Conservation (phyloP, 1,140 invertebrate genomes). For the Carcinoscorpius rotundicauda region DNA sequence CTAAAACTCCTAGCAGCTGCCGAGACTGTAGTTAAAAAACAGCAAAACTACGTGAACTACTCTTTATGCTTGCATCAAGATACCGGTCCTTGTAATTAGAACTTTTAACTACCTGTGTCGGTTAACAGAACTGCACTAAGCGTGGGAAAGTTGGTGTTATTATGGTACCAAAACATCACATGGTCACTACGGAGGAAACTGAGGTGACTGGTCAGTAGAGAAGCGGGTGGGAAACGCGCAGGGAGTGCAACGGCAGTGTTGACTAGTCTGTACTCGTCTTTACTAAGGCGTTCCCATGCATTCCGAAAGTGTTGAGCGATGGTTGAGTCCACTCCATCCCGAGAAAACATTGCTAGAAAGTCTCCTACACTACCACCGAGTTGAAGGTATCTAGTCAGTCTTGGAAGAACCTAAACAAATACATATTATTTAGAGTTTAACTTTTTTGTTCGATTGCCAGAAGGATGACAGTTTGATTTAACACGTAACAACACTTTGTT, state of each 20-base stretch:
- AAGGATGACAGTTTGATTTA: too few species aligned
- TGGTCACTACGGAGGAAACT: slow-evolving; percentile 31
- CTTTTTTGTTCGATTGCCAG: too few species aligned
- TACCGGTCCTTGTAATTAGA: too few species aligned
- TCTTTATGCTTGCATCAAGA: too few species aligned
- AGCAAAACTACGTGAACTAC: too few species aligned
- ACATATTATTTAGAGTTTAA: too few species aligned
- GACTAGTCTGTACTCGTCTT: slow-evolving; percentile 23
- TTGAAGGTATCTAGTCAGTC: slow-evolving; percentile 24
- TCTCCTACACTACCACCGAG: slow-evolving; percentile 31
- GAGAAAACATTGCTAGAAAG: slow-evolving; percentile 32
- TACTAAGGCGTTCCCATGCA: slow-evolving; percentile 23
- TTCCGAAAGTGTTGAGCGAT: slow-evolving; percentile 25
- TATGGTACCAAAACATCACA: slow-evolving; percentile 30
- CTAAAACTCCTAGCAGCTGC: too few species aligned
- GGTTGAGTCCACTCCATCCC: slow-evolving; percentile 26
- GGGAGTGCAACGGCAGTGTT: slow-evolving; percentile 21
- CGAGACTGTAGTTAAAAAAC: too few species aligned
- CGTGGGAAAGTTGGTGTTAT: slow-evolving; percentile 17
- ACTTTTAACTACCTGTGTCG: slow-evolving; percentile 25
- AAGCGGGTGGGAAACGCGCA: slow-evolving; percentile 12
- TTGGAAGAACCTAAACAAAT: slow-evolving; percentile 22
- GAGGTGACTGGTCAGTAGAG: slow-evolving; percentile 22
- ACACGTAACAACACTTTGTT: too few species aligned
- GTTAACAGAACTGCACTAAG: slow-evolving; percentile 34